phyloP scores from a whole-genome alignment of 2,888 invertebrate genomes.

The Lasioglossum lativentre region DNA sequence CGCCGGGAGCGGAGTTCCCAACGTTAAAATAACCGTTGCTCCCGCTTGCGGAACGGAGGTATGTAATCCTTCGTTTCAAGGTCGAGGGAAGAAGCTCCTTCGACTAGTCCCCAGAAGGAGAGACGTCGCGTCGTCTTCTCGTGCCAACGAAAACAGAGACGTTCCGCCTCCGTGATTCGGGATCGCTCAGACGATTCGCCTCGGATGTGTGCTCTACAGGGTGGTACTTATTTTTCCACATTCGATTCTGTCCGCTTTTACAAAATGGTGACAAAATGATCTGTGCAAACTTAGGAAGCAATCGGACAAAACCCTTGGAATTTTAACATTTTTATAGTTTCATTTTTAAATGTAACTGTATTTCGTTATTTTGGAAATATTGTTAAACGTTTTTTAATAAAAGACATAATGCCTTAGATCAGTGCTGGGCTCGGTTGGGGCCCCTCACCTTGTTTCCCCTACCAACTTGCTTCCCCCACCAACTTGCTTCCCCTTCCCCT shows the following conservation, averaged over 20 bases:
- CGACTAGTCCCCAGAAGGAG: background rate
- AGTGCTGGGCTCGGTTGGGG: too few relatives aligned
- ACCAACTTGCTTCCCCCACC: too few relatives aligned
- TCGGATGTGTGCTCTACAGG: background rate
- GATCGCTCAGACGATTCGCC: background rate
- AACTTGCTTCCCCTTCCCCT: too few relatives aligned
- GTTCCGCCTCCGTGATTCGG: background rate
- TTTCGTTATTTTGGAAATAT: too few relatives aligned
- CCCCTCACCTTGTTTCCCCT: too few relatives aligned
- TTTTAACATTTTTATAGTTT: too few relatives aligned
- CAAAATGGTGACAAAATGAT: background rate
- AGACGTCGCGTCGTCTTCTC: background rate
- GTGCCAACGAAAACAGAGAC: conserved; percentile 10
- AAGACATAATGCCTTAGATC: too few relatives aligned
- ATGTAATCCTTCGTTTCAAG: conserved; percentile 9
- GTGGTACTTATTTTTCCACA: background rate
- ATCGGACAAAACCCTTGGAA: background rate
- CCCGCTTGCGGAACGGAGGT: background rate
- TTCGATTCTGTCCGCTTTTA: background rate
- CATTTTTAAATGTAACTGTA: too few relatives aligned
- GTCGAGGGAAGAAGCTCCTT: background rate
- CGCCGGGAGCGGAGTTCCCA: background rate
- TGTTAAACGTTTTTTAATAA: too few relatives aligned
- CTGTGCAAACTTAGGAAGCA: background rate
- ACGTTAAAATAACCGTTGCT: conserved; percentile 3